Base-by-base conservation (phyloP, 2,888 invertebrate species). In the Antheraea assamensis region DNA sequence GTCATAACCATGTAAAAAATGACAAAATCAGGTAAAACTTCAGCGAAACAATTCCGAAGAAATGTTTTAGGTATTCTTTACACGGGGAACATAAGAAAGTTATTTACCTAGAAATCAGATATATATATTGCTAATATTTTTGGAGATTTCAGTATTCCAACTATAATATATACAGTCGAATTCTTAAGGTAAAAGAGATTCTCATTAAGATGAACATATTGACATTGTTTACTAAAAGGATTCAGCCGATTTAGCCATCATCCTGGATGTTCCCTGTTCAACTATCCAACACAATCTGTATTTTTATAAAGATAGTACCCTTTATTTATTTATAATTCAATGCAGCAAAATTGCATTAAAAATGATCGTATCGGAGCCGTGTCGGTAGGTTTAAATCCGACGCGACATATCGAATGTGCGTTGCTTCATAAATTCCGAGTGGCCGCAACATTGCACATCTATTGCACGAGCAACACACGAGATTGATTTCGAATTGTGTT, bases 361-460 rank as follows among this genome's bases (percentile, higher is more conserved):
- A 58, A 24, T 58, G 7, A 30, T 35, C n/a, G 68, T 68, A 13
- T 68, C 21, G 64, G 1, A 31, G 13, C 31, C 30, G 30, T 66
- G 7, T 30, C 64, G 35, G 35, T 21, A 8, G 21, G 35, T 68
- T 10, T 68, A 68, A 68, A 68, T 3, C 24, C 15, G 61, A 64
- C 4, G 19, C 27, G 35, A 35, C 24, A 19, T 68, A 68, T 35
- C 68, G 68, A 68, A 35, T 35, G 35, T n/a, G 35, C 68, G 35
- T 64, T n/a, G 68, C 68, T 68, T 68, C 31, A 68, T 68, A 68
- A 68, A 68, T 68, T 68, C 35, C 68, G 8, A 68, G 68, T n/a
- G 35, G 68, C 68, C 35, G 68, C 68, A 68, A 68, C 68, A 68
- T 68, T 68, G 35, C 68, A 35, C 68, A 68, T 68, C 68, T 8